These are phyloP conservation scores for Emmelina monodactyla DNA, from an alignment of 2,888 invertebrate genomes.

Conservation along the genomic window DNA sequence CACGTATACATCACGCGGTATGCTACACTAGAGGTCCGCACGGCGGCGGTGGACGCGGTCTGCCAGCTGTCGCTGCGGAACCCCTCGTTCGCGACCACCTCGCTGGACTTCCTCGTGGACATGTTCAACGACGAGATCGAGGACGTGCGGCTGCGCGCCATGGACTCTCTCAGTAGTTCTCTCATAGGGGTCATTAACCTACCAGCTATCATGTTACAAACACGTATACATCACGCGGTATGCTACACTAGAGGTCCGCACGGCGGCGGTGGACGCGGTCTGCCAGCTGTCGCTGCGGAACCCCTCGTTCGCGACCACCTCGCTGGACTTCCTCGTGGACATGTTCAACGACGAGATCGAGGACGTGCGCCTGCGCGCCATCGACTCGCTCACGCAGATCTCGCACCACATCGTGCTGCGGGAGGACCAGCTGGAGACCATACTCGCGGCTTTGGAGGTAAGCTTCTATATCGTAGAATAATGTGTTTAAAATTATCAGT, in stretches of 20 bases:
- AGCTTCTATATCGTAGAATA: no score
- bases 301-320: conserved; percentile 84
- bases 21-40: conserved; percentile 96
- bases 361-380: conserved; percentile 92
- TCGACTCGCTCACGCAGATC: conserved; percentile 90
- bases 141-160: conserved; percentile 92
- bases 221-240: no score
- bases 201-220: no score
- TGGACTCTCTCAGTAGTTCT: conserved; percentile 92
- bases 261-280: conserved; percentile 92
- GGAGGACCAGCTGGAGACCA: conserved; percentile 96
- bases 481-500: no score
- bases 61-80: conserved; percentile 87
- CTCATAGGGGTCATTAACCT: no score
- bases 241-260: conserved; percentile 92
- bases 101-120: conserved; percentile 95
- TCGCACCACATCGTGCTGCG: conserved; percentile 87
- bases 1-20: no score
- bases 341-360: conserved; percentile 99
- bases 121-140: conserved; percentile 99
- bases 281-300: conserved; percentile 87
- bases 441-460: conserved; percentile 91
- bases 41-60: conserved; percentile 92
- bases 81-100: conserved; percentile 84
- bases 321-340: conserved; percentile 95